phyloP scores from a whole-genome alignment of 2,888 invertebrate genomes.

The Netelia melanura region DNA sequence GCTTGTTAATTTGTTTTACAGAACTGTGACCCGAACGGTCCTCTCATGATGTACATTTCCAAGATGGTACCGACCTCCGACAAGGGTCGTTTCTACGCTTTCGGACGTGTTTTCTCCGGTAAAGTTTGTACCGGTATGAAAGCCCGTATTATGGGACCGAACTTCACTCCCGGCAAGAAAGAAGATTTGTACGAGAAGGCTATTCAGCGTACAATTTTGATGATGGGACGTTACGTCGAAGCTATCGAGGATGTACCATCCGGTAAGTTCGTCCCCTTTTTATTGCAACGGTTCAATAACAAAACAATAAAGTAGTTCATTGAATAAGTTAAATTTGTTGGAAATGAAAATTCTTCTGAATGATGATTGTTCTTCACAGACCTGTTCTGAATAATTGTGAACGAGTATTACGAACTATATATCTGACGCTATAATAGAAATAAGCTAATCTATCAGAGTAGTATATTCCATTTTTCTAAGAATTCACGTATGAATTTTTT shows the following conservation, averaged over 20 bases:
- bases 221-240: slow-evolving; percentile 99
- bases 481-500: background rate
- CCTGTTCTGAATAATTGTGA: slow-evolving; percentile 78
- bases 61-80: slow-evolving; percentile 99
- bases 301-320: background rate
- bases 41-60: slow-evolving; percentile 99
- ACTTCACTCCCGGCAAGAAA: slow-evolving; percentile 98
- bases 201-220: slow-evolving; percentile 99
- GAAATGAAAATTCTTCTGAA: slow-evolving; percentile 34
- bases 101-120: slow-evolving; percentile 99
- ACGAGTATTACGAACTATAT: slow-evolving; percentile 71
- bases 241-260: slow-evolving; percentile 99
- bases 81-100: slow-evolving; percentile 99
- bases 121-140: slow-evolving; percentile 94
- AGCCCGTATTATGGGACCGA: slow-evolving; percentile 99
- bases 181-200: slow-evolving; percentile 99
- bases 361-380: slow-evolving; percentile 81
- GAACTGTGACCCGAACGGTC: slow-evolving; percentile 98
- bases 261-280: slow-evolving; percentile 85
- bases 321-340: background rate
- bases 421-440: slow-evolving; percentile 66
- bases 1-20: slow-evolving; percentile 80
- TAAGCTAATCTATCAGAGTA: background rate
- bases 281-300: background rate
- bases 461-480: background rate